Conservation (phyloP, 1,140 invertebrate species). For the Heliconius congener region DNA sequence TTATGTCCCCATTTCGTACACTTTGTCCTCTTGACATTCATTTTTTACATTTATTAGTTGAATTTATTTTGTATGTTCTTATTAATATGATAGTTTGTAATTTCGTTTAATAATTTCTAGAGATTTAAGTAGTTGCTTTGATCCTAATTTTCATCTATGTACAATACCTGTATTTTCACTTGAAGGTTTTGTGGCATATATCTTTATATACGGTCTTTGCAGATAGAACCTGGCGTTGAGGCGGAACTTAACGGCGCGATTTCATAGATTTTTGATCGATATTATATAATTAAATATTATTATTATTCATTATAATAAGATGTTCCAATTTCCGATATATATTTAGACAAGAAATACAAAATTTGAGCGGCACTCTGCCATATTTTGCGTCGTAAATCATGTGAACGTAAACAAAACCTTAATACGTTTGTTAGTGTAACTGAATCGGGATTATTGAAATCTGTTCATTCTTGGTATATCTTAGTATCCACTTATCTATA, state of each 20-base stretch:
- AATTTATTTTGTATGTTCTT: neutral
- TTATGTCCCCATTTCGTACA: neutral
- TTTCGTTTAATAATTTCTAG: neutral
- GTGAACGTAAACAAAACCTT: conserved; percentile 9
- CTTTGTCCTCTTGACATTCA: conserved; percentile 1
- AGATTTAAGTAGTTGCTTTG: neutral
- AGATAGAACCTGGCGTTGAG: too few species aligned
- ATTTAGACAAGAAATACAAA: conserved; percentile 13
- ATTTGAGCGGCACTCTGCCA: conserved; percentile 6
- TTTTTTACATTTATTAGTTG: neutral
- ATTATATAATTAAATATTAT: neutral
- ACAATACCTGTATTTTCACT: too few species aligned
- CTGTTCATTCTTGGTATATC: neutral
- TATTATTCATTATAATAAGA: neutral
- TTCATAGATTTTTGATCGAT: too few species aligned
- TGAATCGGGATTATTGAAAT: neutral
- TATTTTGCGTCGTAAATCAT: conserved; percentile 14
- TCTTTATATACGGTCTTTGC: too few species aligned
- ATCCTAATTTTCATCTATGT: neutral
- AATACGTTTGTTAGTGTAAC: conserved; percentile 11
- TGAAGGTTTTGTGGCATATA: too few species aligned
- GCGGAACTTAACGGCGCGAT: too few species aligned
- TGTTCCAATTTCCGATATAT: neutral
- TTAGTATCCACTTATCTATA: neutral
- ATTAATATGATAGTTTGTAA: neutral